These are phyloP conservation scores for Xestia c-nigrum DNA, from an alignment of 2,888 invertebrate genomes.

Conservation along the genomic window DNA sequence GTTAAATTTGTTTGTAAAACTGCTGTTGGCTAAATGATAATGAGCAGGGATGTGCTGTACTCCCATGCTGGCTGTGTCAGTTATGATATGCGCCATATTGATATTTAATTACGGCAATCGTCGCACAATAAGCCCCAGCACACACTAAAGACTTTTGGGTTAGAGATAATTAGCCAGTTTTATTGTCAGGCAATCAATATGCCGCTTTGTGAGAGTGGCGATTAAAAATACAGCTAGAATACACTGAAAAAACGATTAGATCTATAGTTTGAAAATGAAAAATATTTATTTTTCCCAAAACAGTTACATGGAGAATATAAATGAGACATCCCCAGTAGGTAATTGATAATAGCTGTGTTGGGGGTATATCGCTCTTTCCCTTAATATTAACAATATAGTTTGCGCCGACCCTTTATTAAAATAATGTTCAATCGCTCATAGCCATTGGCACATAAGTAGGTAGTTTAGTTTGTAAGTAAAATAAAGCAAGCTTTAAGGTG, in stretches of 20 bases:
- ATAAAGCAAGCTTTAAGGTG: constrained; percentile 50
- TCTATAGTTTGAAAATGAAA: too few species aligned
- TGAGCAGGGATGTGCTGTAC: not conserved
- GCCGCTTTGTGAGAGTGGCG: not conserved
- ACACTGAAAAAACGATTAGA: not conserved
- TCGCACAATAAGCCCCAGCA: constrained; percentile 2
- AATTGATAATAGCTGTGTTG: too few species aligned
- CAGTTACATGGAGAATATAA: too few species aligned
- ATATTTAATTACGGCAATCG: not conserved
- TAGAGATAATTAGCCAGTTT: not conserved
- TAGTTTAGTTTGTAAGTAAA: constrained; percentile 49
- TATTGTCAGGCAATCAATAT: not conserved
- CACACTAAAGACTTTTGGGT: not conserved
- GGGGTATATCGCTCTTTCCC: too few species aligned
- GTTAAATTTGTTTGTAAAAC: constrained; percentile 3
- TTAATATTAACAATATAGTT: too few species aligned
- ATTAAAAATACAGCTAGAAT: not conserved
- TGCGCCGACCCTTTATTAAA: too few species aligned
- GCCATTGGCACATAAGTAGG: not conserved
- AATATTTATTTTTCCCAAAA: too few species aligned
- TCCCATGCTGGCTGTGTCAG: constrained; percentile 19
- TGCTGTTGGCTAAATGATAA: not conserved
- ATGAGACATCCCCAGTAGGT: too few species aligned
- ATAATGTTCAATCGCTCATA: not conserved
- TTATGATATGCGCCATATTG: constrained; percentile 5